phyloP scores from a whole-genome alignment of 2,113 vertebrate species.

The Coryphaenoides rupestris region DNA sequence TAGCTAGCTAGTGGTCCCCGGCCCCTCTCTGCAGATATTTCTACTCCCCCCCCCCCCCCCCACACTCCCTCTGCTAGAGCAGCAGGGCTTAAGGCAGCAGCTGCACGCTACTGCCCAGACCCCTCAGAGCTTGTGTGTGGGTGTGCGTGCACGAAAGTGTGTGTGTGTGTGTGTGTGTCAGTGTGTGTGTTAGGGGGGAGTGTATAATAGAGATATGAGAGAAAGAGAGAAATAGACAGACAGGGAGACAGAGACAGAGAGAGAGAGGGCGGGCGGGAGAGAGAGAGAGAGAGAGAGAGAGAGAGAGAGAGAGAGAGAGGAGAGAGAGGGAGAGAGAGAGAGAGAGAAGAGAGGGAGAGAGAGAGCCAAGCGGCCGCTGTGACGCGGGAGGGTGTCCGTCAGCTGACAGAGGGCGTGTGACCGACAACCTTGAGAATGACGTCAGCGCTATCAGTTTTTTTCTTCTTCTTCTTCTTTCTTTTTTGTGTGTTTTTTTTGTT shows the following conservation, averaged over 20 bases:
- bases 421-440: constrained; percentile 64
- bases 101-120: constrained; percentile 46
- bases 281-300: constrained; percentile 11
- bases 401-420: constrained; percentile 41
- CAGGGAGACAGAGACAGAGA: constrained; percentile 32
- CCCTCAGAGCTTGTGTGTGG: constrained; percentile 9
- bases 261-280: too few relatives aligned
- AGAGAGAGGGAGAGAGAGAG: constrained; percentile 11
- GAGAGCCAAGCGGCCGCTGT: constrained; percentile 10
- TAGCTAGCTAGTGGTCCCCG: constrained; percentile 15
- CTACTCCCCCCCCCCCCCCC: background rate
- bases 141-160: constrained; percentile 20
- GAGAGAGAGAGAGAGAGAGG: constrained; percentile 35
- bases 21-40: too few relatives aligned
- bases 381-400: background rate
- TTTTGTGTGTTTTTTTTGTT: too few relatives aligned
- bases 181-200: background rate
- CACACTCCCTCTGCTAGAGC: constrained; percentile 9
- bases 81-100: constrained; percentile 55
- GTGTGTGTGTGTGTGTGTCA: background rate
- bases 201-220: background rate
- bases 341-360: constrained; percentile 25
- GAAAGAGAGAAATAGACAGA: constrained; percentile 8
- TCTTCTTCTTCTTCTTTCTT: too few relatives aligned
- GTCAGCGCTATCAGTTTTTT: constrained; percentile 59